phyloP scores from a whole-genome alignment of 2,113 vertebrate genomes.

The Microtus oregoni region DNA sequence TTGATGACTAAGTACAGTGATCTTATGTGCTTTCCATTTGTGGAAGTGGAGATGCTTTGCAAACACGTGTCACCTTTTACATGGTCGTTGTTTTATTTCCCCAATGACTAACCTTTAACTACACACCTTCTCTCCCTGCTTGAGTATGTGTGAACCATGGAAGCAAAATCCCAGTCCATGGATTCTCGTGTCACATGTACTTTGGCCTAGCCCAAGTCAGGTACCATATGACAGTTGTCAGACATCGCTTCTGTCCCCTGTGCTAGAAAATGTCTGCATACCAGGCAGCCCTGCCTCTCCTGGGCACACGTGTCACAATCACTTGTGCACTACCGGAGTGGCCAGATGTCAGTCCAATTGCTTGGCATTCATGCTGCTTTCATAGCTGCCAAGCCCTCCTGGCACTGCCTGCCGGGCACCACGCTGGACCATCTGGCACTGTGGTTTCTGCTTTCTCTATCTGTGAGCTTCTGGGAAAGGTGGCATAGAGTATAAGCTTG shows the following conservation, averaged over 20 bases:
- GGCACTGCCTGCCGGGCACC: slow-evolving; percentile 35
- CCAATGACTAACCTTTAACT: not conserved
- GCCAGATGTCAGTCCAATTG: not conserved
- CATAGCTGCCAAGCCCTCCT: slow-evolving; percentile 33
- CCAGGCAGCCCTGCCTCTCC: slow-evolving; percentile 3
- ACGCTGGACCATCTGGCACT: slow-evolving; percentile 50
- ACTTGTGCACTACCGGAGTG: not conserved
- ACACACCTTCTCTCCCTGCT: not conserved
- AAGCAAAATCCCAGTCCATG: not conserved
- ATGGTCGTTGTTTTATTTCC: not conserved
- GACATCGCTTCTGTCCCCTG: not conserved
- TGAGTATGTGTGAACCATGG: not conserved
- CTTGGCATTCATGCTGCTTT: slow-evolving; percentile 18
- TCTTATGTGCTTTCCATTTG: not conserved
- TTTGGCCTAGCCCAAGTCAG: slow-evolving; percentile 12
- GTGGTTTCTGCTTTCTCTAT: slow-evolving; percentile 46
- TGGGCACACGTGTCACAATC: slow-evolving; percentile 9
- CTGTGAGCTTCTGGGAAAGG: slow-evolving; percentile 17
- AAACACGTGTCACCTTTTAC: not conserved
- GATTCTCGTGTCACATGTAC: not conserved
- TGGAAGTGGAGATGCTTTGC: not conserved
- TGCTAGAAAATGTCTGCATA: slow-evolving; percentile 27
- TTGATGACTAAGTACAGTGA: not conserved
- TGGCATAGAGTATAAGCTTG: not conserved
- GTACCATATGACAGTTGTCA: slow-evolving; percentile 51